Base-by-base conservation (phyloP, 2,888 invertebrate genomes). In the Maniola hyperantus region DNA sequence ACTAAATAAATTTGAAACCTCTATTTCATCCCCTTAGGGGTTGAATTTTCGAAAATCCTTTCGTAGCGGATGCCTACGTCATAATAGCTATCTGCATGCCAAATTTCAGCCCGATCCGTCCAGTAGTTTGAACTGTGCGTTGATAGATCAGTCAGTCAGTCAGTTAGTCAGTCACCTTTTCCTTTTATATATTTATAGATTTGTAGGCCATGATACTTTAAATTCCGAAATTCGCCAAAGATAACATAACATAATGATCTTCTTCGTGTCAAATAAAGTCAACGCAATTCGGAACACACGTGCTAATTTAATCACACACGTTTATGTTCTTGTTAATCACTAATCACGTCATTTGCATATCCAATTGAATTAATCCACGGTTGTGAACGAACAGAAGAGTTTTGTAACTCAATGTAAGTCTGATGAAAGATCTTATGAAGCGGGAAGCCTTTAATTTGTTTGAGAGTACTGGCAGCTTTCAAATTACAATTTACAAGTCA, bases 361-460 rank as follows among this genome's bases (percentile, higher is more conserved):
- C 20, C 34, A 61, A 13, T 50, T 18, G 11, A 4, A 18, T 42
- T 57, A 42, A 57, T 20, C 15, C 55, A 34, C 34, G 11, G 50
- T 5, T 50, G 15, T 51, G 7, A 62, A 62, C 39, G 51, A 62
- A 51, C n/a, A n/a, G 26, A 48, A 36, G 61, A 61, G 51, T 51
- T 62, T 62, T 39, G 51, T 62, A 62, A 62, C 61, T 62, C 18
- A 51, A n/a, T 62, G 42, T n/a, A 62, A 33, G 33, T 33, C 44
- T 48, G 33, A 33, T 44, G 46, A 50, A 50, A 54, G 33, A 46
- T 44, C 18, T 46, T 34, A 46, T 18, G 54, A 34, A 62, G 26
- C 42, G 53, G 53, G 26, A 53, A 63, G 63, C 63, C 63, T 55
- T 63, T 54, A 63, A 63, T 57, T 57, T 39, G 46, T 64, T 55